Percentiles rank a stretch among this genome's conserved stretches.
These are phyloP conservation scores for Dendroctonus ponderosae DNA, from an alignment of 1,140 invertebrate species.

Conservation along the genomic window DNA sequence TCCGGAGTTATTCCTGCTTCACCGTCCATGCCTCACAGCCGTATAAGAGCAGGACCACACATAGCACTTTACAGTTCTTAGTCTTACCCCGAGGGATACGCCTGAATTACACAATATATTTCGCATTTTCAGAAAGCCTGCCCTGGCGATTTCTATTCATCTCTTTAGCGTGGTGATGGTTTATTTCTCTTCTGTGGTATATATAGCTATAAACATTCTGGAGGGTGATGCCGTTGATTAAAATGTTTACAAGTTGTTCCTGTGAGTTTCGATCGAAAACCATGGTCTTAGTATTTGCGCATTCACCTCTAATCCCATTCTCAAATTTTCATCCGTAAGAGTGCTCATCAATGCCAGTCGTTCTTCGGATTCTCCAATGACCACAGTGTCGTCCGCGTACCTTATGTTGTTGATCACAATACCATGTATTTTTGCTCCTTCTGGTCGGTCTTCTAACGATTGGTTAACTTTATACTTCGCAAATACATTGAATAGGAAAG, in stretches of 20 bases:
- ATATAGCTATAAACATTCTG: constrained; percentile 17
- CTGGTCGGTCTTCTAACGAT: constrained; percentile 12
- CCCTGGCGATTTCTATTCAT: constrained; percentile 4
- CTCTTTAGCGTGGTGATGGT: constrained; percentile 2
- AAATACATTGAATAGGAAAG: background rate
- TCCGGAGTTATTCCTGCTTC: no score
- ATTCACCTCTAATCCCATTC: constrained; percentile 9
- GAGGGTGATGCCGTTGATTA: constrained; percentile 14
- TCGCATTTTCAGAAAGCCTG: constrained; percentile 9
- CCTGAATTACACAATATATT: no score
- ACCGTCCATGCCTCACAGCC: no score
- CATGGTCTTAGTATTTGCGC: constrained; percentile 14
- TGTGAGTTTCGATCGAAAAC: constrained; percentile 11
- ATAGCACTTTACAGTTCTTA: no score
- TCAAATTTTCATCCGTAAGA: constrained; percentile 13
- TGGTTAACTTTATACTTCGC: constrained; percentile 11
- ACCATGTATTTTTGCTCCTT: no score
- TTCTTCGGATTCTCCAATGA: constrained; percentile 19
- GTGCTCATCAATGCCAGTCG: constrained; percentile 10
- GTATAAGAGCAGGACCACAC: no score
- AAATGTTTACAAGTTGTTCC: constrained; percentile 17
- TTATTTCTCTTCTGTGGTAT: constrained; percentile 5
- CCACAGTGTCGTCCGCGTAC: no score
- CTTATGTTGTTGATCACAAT: no score
- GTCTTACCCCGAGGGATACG: no score